These are phyloP conservation scores for Stictocephala bisonia DNA, from an alignment of 2,888 invertebrate species.

Conservation along the genomic window DNA sequence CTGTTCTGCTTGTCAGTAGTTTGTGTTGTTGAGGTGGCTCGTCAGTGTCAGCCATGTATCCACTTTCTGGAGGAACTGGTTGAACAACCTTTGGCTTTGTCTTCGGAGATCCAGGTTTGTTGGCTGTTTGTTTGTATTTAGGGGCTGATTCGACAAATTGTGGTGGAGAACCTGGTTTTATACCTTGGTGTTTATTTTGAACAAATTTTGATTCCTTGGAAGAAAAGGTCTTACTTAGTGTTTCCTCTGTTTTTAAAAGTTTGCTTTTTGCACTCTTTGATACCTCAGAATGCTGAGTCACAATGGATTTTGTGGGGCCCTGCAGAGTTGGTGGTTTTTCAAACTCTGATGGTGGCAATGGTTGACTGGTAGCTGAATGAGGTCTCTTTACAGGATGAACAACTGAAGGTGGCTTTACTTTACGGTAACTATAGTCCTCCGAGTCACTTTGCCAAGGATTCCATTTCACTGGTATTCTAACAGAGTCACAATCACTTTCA, in stretches of 20 bases:
- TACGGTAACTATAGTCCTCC: constrained; percentile 71
- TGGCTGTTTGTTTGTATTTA: constrained; percentile 57
- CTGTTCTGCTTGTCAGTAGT: neutral
- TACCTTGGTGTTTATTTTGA: constrained; percentile 53
- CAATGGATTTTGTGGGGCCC: constrained; percentile 62
- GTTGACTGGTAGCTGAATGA: constrained; percentile 69
- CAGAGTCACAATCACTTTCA: constrained; percentile 74
- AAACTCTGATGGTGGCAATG: constrained; percentile 69
- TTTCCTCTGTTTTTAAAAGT: constrained; percentile 61
- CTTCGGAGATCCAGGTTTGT: constrained; percentile 68
- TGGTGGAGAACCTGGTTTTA: constrained; percentile 66
- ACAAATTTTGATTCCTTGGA: constrained; percentile 60
- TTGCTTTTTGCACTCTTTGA: constrained; percentile 61
- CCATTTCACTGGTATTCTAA: constrained; percentile 72
- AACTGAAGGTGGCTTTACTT: constrained; percentile 67
- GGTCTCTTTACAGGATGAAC: constrained; percentile 64
- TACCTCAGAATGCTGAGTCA: constrained; percentile 60
- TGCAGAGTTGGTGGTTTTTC: constrained; percentile 67
- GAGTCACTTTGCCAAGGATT: constrained; percentile 74
- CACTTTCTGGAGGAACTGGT: constrained; percentile 67
- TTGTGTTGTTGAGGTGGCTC: constrained; percentile 64
- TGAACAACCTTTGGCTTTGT: constrained; percentile 65
- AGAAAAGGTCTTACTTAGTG: constrained; percentile 52
- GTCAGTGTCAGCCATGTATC: constrained; percentile 79
- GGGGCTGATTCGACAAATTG: constrained; percentile 62